A percentile compares a stretch with the other conserved stretches of the same genome.
Evolutionary conservation across 92 coral and sea anemone genomes (phyloP).

Genomic region (Meandrina meandrites): DNA sequence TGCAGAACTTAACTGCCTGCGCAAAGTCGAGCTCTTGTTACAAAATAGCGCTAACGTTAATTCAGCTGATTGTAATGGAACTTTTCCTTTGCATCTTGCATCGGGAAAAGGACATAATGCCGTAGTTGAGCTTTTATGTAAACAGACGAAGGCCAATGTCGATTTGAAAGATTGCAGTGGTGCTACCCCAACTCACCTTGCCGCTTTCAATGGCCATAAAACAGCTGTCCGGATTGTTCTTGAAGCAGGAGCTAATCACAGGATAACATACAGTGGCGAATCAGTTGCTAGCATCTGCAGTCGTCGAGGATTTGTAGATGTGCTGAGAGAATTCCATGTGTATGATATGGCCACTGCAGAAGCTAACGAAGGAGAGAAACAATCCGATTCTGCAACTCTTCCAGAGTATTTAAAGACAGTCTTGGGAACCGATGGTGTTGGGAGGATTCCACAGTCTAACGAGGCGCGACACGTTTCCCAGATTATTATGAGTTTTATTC

Average conservation of each 20-base stretch:
- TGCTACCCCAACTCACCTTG: conserved; percentile 36
- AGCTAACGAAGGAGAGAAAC: background rate
- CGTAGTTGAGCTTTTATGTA: conserved; percentile 40
- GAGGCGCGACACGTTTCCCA: conserved; percentile 23
- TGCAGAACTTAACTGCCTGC: conserved; percentile 40
- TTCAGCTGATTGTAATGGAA: conserved; percentile 40
- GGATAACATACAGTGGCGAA: conserved; percentile 37
- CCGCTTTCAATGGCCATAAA: conserved; percentile 44
- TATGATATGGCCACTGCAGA: background rate
- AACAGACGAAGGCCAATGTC: conserved; percentile 23
- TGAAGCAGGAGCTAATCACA: conserved; percentile 37
- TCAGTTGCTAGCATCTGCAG: conserved; percentile 31
- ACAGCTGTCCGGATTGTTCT: conserved; percentile 40
- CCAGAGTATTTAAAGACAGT: conserved; percentile 36
- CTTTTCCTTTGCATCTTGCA: conserved; percentile 36
- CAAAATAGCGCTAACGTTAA: conserved; percentile 41
- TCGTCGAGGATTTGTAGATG: conserved; percentile 38
- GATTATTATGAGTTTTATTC: conserved; percentile 24
- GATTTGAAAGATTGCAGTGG: conserved; percentile 26
- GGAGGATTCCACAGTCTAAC: conserved; percentile 12
- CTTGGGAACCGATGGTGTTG: conserved; percentile 44
- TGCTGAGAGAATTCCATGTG: conserved; percentile 6
- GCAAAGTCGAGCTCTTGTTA: conserved; percentile 20
- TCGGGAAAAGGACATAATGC: conserved; percentile 37
- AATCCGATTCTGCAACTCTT: conserved; percentile 2